Percentiles rank a stretch among this genome's conserved stretches.
phyloP scores from a whole-genome alignment of 2,113 vertebrate genomes.

The Girardinichthys multiradiatus region DNA sequence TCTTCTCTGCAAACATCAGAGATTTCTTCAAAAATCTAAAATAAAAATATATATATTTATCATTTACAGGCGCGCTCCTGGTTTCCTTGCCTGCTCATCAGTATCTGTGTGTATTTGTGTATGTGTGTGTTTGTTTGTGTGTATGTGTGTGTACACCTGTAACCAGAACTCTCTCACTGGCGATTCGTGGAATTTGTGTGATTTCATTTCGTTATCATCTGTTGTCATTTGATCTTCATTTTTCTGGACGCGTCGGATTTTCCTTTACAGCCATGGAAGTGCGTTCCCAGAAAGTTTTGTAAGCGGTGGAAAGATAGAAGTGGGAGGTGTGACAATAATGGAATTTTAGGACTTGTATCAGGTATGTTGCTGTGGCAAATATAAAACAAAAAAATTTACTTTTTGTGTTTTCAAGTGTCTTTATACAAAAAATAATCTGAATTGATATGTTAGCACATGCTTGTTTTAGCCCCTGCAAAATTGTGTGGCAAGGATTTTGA shows the following conservation, averaged over 20 bases:
- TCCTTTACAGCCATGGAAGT: neutral
- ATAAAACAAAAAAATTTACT: too few relatives aligned
- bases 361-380: too few relatives aligned
- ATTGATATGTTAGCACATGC: neutral
- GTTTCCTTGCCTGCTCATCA: accelerated
- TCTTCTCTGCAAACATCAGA: neutral
- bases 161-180: conserved; percentile 23
- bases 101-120: too few relatives aligned
- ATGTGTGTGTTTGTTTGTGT: neutral
- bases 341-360: too few relatives aligned
- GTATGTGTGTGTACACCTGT: conserved; percentile 49
- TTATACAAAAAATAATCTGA: neutral
- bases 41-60: neutral
- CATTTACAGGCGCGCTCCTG: neutral
- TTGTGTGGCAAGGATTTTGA: neutral
- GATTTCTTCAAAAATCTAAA: neutral
- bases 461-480: neutral
- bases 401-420: too few relatives aligned
- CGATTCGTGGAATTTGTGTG: conserved; percentile 1
- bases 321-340: too few relatives aligned
- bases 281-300: neutral
- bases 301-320: neutral
- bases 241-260: conserved; percentile 2
- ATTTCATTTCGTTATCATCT: neutral
- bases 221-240: conserved; percentile 25